These are phyloP conservation scores for Pteria penguin DNA, from an alignment of 2,888 invertebrate genomes.

Conservation along the genomic window DNA sequence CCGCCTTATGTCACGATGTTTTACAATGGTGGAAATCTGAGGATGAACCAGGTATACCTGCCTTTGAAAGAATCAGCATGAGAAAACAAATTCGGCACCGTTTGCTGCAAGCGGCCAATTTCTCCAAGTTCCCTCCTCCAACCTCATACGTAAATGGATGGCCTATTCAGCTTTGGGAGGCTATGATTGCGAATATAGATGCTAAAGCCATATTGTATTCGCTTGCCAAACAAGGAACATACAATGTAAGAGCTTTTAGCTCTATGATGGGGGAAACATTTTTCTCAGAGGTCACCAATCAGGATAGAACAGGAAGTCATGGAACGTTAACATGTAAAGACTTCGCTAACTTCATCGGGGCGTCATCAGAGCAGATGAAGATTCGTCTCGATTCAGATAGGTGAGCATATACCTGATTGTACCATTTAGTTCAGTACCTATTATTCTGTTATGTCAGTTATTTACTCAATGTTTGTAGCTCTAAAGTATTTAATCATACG, in stretches of 20 bases:
- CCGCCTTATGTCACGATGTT: slow-evolving; percentile 42
- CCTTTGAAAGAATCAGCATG: slow-evolving; percentile 14
- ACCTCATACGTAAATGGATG: slow-evolving; percentile 11
- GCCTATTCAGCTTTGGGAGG: slow-evolving; percentile 41
- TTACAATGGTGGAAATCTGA: slow-evolving; percentile 40
- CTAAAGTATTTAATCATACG: too few relatives aligned
- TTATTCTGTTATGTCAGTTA: too few relatives aligned
- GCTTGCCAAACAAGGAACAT: slow-evolving; percentile 11
- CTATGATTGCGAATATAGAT: slow-evolving; percentile 33
- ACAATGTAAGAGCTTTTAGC: slow-evolving; percentile 40
- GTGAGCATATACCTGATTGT: too few relatives aligned
- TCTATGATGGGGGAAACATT: slow-evolving; percentile 43
- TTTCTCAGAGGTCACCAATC: slow-evolving; percentile 40
- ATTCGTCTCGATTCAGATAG: slow-evolving; percentile 41
- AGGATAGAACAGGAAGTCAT: slow-evolving; percentile 46
- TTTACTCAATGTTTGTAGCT: too few relatives aligned
- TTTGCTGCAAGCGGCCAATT: not conserved
- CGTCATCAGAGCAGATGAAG: slow-evolving; percentile 39
- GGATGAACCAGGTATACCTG: not conserved
- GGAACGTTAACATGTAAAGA: slow-evolving; percentile 42
- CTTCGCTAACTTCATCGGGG: slow-evolving; percentile 39
- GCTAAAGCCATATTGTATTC: slow-evolving; percentile 30
- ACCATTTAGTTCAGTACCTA: too few relatives aligned
- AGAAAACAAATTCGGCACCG: not conserved
- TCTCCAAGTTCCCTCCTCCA: not conserved